phyloP scores from a whole-genome alignment of 2,888 invertebrate species.

The Eudasyphora cyanicolor region DNA sequence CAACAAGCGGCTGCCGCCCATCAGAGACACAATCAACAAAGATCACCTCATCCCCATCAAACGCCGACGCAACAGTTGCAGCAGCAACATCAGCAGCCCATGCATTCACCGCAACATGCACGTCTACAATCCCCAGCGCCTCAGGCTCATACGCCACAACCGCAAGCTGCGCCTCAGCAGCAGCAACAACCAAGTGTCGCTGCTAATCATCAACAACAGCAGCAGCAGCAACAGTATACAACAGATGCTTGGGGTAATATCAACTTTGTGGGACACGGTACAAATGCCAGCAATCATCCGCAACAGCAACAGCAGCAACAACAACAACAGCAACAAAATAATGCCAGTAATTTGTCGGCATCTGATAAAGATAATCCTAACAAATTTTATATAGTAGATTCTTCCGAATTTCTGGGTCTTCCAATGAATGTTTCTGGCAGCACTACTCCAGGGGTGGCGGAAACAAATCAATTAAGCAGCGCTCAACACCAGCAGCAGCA shows the following conservation, averaged over 20 bases:
- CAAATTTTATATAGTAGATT: slow-evolving; percentile 79
- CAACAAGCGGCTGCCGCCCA: slow-evolving; percentile 71
- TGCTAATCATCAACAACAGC: slow-evolving; percentile 67
- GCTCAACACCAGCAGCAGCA: slow-evolving; percentile 67
- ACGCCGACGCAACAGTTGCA: slow-evolving; percentile 72
- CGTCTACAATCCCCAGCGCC: slow-evolving; percentile 73
- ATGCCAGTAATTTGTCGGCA: slow-evolving; percentile 59
- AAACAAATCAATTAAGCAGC: slow-evolving; percentile 60
- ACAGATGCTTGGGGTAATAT: slow-evolving; percentile 72
- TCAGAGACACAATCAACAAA: slow-evolving; percentile 70
- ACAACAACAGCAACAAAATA: slow-evolving; percentile 67
- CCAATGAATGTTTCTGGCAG: slow-evolving; percentile 76
- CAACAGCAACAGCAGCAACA: slow-evolving; percentile 62
- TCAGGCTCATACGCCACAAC: slow-evolving; percentile 69
- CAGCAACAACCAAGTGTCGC: slow-evolving; percentile 67
- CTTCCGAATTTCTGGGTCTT: slow-evolving; percentile 79
- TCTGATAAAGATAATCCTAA: slow-evolving; percentile 74
- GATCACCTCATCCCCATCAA: slow-evolving; percentile 76
- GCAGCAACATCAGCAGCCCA: slow-evolving; percentile 74
- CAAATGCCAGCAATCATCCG: slow-evolving; percentile 60
- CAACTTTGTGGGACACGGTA: slow-evolving; percentile 63
- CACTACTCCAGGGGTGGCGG: slow-evolving; percentile 60
- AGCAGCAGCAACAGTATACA: slow-evolving; percentile 68
- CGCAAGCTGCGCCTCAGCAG: slow-evolving; percentile 65
- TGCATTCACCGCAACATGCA: slow-evolving; percentile 73